Evolutionary conservation across 2,888 invertebrate species (phyloP).

Genomic region (Parasteatoda lunata): DNA sequence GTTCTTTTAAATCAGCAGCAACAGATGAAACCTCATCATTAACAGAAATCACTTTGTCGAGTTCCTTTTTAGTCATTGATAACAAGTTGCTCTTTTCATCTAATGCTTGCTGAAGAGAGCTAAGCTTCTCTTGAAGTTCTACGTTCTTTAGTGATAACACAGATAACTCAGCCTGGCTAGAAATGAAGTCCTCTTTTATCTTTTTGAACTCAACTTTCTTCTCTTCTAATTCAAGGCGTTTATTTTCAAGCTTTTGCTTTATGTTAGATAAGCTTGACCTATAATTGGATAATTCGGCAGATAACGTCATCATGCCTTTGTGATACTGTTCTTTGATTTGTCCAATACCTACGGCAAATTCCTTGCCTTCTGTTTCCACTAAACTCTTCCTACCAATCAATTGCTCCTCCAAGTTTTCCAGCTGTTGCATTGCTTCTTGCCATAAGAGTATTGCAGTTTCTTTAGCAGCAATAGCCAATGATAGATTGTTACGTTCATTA

Average conservation of each 20-base stretch:
- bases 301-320: slow-evolving; percentile 32
- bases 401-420: slow-evolving; percentile 40
- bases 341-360: slow-evolving; percentile 29
- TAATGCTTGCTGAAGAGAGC: slow-evolving; percentile 2
- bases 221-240: slow-evolving; percentile 11
- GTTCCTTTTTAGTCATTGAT: slow-evolving; percentile 8
- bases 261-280: slow-evolving; percentile 6
- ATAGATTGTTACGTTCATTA: slow-evolving; percentile 15
- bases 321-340: slow-evolving; percentile 49
- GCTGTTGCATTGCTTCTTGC: slow-evolving; percentile 33
- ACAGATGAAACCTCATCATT: slow-evolving; percentile 18
- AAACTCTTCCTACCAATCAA: slow-evolving; percentile 44
- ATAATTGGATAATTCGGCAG: slow-evolving; percentile 24
- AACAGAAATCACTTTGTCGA: slow-evolving; percentile 2
- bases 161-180: background rate
- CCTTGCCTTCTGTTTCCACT: slow-evolving; percentile 23
- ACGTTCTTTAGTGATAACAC: slow-evolving; percentile 6
- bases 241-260: slow-evolving; percentile 16
- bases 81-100: slow-evolving; percentile 22
- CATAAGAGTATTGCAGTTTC: slow-evolving; percentile 46
- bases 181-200: background rate
- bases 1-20: slow-evolving; percentile 19
- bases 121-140: background rate
- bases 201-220: background rate
- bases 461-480: slow-evolving; percentile 25